These are phyloP conservation scores for Rotaria socialis DNA, from an alignment of 2,888 invertebrate species.

Conservation along the genomic window DNA sequence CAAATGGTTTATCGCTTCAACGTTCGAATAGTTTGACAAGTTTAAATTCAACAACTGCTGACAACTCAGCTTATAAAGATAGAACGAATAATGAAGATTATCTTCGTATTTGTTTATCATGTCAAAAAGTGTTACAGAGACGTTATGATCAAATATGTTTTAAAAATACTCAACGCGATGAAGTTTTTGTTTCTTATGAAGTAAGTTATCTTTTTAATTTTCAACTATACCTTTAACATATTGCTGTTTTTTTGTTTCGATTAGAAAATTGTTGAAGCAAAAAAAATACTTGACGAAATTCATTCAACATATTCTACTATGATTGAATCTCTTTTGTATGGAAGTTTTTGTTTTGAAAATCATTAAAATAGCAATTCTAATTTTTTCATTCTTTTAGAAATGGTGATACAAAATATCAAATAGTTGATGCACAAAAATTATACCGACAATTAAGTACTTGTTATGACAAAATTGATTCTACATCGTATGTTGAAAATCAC, in stretches of 20 bases:
- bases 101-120: background rate
- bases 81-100: background rate
- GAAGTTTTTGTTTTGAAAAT: background rate
- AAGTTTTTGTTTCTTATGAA: background rate
- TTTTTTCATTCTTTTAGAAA: background rate
- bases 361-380: background rate
- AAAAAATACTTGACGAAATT: background rate
- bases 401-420: background rate
- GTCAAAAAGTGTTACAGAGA: background rate
- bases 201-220: background rate
- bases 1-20: background rate
- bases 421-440: background rate
- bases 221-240: background rate
- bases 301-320: background rate
- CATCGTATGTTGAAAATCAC: background rate
- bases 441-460: background rate
- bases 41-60: background rate
- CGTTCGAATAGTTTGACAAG: background rate
- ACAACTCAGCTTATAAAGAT: background rate
- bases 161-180: background rate
- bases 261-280: background rate
- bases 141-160: background rate
- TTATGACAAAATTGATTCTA: background rate
- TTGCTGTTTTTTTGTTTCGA: background rate
- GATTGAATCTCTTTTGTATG: background rate